Base-by-base conservation (phyloP, 2,888 invertebrate species). In the Mellilla xanthometata region DNA sequence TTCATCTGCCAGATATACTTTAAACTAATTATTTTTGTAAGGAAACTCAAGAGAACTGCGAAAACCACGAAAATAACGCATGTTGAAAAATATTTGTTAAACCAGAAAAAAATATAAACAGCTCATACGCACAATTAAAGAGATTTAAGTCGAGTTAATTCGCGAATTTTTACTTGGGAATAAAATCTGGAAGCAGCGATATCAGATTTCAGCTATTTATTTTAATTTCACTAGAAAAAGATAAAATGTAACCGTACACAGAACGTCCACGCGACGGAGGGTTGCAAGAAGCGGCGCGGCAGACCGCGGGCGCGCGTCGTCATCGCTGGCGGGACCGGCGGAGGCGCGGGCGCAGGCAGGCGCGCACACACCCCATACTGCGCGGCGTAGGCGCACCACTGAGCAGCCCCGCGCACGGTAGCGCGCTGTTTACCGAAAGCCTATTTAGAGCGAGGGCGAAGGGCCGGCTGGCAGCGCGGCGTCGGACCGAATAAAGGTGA, bases 401-500 rank as follows among this genome's bases (percentile, higher is more conserved):
- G 73, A 49, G 58, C 57, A 60, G 65, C 61, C 62, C 61, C 66
- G 56, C 66, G 69, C 72, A 78, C 85, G 68, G 86, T 82, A 86
- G 86, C 84, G 66, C 80, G 80, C 87, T 85, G 86, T 85, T 87
- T 82, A 88, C 87, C 79, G 85, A 58, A 81, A 87, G 87, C 84
- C 84, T 83, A 86, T 85, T 84, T 84, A 81, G 81, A 85, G 76
- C 86, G 81, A 82, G 83, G 85, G 85, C 85, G 81, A 85, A 86
- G 85, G 85, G 87, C 85, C 83, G 67, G 72, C 73, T 76, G 70
- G 76, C 72, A 68, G 73, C 79, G 76, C 81, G 81, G 83, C 83
- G 84, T 83, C 85, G 76, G 78, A 84, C 85, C 82, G 86, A 88
- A 86, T 87, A 86, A 84, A 84, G 83, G 87, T 86, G 79, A 81